These are phyloP conservation scores for Caenorhabditis auriculariae DNA, from an alignment of 2,888 invertebrate species.

Conservation along the genomic window DNA sequence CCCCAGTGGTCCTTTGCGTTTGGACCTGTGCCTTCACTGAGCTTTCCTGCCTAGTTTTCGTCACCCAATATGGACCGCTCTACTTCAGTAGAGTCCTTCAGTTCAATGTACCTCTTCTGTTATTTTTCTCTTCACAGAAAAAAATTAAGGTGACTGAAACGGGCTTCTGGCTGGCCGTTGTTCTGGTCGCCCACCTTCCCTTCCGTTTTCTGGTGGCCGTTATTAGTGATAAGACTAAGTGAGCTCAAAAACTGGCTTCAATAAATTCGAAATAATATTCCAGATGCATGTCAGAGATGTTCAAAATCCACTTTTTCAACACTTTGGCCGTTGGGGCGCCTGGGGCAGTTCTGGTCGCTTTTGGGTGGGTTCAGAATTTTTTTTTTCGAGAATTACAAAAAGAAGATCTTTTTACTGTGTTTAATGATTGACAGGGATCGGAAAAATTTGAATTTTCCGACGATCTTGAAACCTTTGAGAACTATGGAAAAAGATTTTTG, in stretches of 20 bases:
- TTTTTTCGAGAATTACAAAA: no score
- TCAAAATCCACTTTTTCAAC: constrained; percentile 19
- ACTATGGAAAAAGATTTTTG: no score
- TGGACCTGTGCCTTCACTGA: constrained; percentile 53
- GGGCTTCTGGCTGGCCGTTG: constrained; percentile 25
- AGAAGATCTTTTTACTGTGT: no score
- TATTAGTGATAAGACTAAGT: constrained; percentile 23
- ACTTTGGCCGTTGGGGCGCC: constrained; percentile 19
- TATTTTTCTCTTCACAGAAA: no score
- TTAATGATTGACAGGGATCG: no score
- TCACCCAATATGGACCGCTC: constrained; percentile 45
- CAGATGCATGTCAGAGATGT: constrained; percentile 9
- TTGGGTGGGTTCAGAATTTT: no score
- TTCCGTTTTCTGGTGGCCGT: constrained; percentile 14
- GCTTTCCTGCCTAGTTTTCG: constrained; percentile 36
- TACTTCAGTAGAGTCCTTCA: constrained; percentile 35
- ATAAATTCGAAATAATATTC: no score
- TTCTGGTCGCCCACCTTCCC: constrained; percentile 19
- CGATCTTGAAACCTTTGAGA: no score
- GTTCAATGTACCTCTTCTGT: constrained; percentile 26
- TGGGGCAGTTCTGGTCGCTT: constrained; percentile 5
- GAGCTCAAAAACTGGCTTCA: no score
- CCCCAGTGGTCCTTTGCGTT: constrained; percentile 31
- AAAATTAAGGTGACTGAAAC: constrained; percentile 41
- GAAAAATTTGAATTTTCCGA: no score